Percentiles rank a stretch among this genome's conserved stretches.
These are phyloP conservation scores for Ranitomeya variabilis DNA, from an alignment of 2,113 vertebrate genomes.

Conservation along the genomic window DNA sequence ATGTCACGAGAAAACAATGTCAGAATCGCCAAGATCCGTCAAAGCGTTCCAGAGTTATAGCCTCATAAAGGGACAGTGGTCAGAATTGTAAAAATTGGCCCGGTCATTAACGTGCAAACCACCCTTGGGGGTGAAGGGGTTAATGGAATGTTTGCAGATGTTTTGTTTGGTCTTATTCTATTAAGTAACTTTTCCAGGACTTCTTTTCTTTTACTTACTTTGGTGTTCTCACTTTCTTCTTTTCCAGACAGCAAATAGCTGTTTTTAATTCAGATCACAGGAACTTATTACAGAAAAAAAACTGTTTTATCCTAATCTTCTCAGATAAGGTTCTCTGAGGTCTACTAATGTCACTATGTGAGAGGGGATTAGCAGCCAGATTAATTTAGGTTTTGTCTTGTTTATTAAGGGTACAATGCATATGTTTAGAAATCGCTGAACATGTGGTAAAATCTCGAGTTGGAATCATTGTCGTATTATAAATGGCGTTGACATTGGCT, in stretches of 20 bases:
- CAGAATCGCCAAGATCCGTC: too few relatives aligned
- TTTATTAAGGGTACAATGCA: slow-evolving; percentile 46
- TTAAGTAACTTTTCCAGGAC: not conserved
- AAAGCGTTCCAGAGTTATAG: too few relatives aligned
- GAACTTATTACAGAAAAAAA: slow-evolving; percentile 50
- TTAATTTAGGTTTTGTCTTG: slow-evolving; percentile 51
- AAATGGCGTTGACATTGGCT: not conserved
- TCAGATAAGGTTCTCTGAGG: slow-evolving; percentile 51
- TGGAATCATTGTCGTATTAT: not conserved
- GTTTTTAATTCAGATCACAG: slow-evolving; percentile 43
- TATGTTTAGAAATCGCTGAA: slow-evolving; percentile 5
- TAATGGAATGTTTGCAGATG: not conserved
- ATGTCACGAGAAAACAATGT: too few relatives aligned
- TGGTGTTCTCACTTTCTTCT: slow-evolving; percentile 12
- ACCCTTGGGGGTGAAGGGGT: too few relatives aligned
- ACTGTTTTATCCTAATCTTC: slow-evolving; percentile 54
- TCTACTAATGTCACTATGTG: slow-evolving; percentile 55
- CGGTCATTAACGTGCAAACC: too few relatives aligned
- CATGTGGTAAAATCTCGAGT: not conserved
- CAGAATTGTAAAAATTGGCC: too few relatives aligned
- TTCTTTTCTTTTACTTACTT: slow-evolving; percentile 11
- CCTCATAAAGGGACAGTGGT: too few relatives aligned
- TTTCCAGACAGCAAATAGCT: slow-evolving; percentile 5
- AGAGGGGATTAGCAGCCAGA: slow-evolving; percentile 52
- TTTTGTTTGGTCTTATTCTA: not conserved